phyloP scores from a whole-genome alignment of 2,797 vertebrate genomes.

The Perodicticus potto region DNA sequence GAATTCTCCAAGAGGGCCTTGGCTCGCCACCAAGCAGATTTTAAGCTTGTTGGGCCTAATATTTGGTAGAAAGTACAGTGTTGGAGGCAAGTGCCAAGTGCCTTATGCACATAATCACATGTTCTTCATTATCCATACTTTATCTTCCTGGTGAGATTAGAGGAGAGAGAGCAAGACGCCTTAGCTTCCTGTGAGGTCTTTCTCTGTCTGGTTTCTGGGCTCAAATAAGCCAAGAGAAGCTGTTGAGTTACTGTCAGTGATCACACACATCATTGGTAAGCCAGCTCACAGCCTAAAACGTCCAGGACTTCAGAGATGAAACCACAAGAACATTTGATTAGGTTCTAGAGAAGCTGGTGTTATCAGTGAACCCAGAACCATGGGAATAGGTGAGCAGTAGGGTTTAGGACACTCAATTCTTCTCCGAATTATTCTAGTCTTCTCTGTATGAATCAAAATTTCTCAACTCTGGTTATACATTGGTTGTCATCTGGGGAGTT shows the following conservation, averaged over 20 bases:
- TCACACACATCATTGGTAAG: neutral
- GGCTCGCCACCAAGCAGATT: slow-evolving; percentile 78
- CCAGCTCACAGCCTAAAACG: neutral
- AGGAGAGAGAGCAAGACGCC: slow-evolving; percentile 80
- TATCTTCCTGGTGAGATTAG: slow-evolving; percentile 79
- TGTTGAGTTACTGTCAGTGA: slow-evolving; percentile 18
- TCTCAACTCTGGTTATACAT: neutral
- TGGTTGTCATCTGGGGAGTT: neutral
- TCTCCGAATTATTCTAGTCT: neutral
- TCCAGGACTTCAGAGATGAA: slow-evolving; percentile 13
- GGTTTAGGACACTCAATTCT: neutral
- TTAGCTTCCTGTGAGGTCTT: slow-evolving; percentile 76
- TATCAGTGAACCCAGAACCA: neutral
- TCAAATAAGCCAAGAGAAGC: slow-evolving; percentile 23
- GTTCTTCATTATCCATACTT: slow-evolving; percentile 87
- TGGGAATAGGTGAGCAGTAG: neutral
- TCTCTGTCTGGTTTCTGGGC: slow-evolving; percentile 71
- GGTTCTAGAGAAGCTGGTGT: neutral
- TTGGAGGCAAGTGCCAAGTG: slow-evolving; percentile 75
- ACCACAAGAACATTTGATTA: neutral
- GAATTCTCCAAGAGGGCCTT: slow-evolving; percentile 72
- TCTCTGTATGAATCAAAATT: neutral
- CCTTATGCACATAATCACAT: slow-evolving; percentile 79
- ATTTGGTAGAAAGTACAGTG: slow-evolving; percentile 80
- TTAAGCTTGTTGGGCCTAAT: slow-evolving; percentile 77